Conservation (phyloP, 2,797 vertebrate genomes). For the Furcifer pardalis region DNA sequence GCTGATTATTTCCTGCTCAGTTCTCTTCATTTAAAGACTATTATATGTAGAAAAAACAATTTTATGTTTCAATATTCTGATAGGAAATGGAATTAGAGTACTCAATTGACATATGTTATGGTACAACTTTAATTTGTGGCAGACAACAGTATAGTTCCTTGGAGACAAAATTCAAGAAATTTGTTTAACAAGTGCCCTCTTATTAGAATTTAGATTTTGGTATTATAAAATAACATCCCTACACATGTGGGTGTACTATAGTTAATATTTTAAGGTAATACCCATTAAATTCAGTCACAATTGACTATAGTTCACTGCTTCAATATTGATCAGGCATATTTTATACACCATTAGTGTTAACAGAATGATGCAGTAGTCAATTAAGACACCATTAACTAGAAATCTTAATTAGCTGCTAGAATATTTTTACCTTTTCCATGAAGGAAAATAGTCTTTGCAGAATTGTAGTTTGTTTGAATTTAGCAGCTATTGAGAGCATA, state of each 20-base stretch:
- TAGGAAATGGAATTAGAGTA: slow-evolving; percentile 30
- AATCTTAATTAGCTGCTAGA: slow-evolving; percentile 72
- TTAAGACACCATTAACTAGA: slow-evolving; percentile 66
- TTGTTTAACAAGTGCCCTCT: slow-evolving; percentile 45
- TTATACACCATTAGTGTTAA: slow-evolving; percentile 70
- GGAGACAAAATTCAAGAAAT: slow-evolving; percentile 29
- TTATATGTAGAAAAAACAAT: neutral
- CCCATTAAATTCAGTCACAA: slow-evolving; percentile 62
- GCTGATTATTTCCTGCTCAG: neutral
- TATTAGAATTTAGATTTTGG: slow-evolving; percentile 56
- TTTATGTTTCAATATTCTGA: slow-evolving; percentile 34
- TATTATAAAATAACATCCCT: slow-evolving; percentile 48
- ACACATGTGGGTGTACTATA: slow-evolving; percentile 44
- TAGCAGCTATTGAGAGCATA: slow-evolving; percentile 13
- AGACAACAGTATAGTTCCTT: slow-evolving; percentile 48
- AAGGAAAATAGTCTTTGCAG: slow-evolving; percentile 43
- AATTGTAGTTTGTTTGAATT: neutral
- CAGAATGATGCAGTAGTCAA: slow-evolving; percentile 68
- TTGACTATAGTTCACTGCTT: slow-evolving; percentile 60
- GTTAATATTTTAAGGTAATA: slow-evolving; percentile 67
- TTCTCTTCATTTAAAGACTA: neutral
- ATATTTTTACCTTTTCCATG: slow-evolving; percentile 58
- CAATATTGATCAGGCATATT: slow-evolving; percentile 68
- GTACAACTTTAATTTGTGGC: slow-evolving; percentile 33
- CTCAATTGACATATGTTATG: slow-evolving; percentile 28